Evolutionary conservation across 2,113 vertebrate species (phyloP), one percentile per base, ranked within the genome.

Genomic region (Panthera uncia): DNA sequence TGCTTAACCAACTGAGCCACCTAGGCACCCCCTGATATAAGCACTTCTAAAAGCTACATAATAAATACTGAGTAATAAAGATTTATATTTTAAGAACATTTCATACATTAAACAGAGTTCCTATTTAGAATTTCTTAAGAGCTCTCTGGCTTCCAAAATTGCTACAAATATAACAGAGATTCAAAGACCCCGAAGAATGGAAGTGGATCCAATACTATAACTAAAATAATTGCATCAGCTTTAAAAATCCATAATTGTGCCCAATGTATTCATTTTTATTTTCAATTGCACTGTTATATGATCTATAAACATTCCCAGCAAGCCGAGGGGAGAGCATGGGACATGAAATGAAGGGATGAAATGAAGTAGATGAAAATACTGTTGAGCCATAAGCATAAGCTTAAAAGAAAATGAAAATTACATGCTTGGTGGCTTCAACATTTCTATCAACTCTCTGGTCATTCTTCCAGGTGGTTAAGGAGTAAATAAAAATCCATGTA

Each of bases 31-130:
- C 3, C 48, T 93, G 55, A 84, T 55, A 79, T 21, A 91, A 92
- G 29, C 36, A 92, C 29, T 96, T 89, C n/a, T 82, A 90, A 78
- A 95, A 85, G 29, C 89, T 79, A 91, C 45, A 41, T 63, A 86
- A 91, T 63, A 91, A 91, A 95, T 80, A 94, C 1, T 94, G 45
- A 88, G 41, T 52, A 96, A 83, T 66, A 94, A 95, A 94, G n/a
- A 19, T 45, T 91, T 50, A 88, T 94, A 81, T 90, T 94, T 97
- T 88, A 55, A 93, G 82, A 91, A 83, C 29, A 93, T 50, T 52
- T 73, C 19, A 29, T 89, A 19, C 36, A 86, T 91, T 66, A 88
- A 93, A 96, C 76, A 95, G 78, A 91, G 48, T 7, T 94, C 15
- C 36, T 84, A 68, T 16, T 81, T 45, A 45, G 45, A 45, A 57